A percentile compares a stretch with the other conserved stretches of the same genome.
Conservation (phyloP, 2,113 vertebrate genomes). For the human region DNA sequence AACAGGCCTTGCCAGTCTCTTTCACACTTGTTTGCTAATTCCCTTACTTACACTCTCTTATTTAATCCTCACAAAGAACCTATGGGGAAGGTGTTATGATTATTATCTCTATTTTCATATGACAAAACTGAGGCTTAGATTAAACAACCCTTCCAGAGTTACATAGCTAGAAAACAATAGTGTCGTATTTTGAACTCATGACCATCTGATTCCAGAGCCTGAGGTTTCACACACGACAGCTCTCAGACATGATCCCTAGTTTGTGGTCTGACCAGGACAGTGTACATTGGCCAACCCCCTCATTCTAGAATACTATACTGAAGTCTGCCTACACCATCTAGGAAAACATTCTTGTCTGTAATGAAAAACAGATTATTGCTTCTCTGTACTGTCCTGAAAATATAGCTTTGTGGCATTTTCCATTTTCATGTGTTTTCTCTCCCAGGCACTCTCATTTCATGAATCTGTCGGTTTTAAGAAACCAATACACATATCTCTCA, state of each 20-base stretch:
- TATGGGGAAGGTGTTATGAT: background rate
- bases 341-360: constrained; percentile 62
- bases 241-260: constrained; percentile 25
- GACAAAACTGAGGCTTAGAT: background rate
- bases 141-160: background rate
- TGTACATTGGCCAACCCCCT: background rate
- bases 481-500: background rate
- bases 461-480: constrained; percentile 52
- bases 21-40: background rate
- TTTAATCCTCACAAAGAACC: constrained; percentile 9
- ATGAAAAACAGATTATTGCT: constrained; percentile 67
- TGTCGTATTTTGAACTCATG: constrained; percentile 44
- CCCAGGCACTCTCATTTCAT: background rate
- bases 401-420: constrained; percentile 32
- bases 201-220: constrained; percentile 29
- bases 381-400: constrained; percentile 43
- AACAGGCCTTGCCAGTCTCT: background rate
- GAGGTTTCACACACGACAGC: constrained; percentile 46
- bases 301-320: constrained; percentile 31
- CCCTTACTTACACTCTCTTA: background rate
- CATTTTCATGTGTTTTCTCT: constrained; percentile 53
- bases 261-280: constrained; percentile 58
- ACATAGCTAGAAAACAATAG: background rate
- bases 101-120: background rate
- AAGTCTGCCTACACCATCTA: constrained; percentile 55